These are phyloP conservation scores for Notolepis coatsorum DNA, from an alignment of 2,797 vertebrate species.

Conservation along the genomic window DNA sequence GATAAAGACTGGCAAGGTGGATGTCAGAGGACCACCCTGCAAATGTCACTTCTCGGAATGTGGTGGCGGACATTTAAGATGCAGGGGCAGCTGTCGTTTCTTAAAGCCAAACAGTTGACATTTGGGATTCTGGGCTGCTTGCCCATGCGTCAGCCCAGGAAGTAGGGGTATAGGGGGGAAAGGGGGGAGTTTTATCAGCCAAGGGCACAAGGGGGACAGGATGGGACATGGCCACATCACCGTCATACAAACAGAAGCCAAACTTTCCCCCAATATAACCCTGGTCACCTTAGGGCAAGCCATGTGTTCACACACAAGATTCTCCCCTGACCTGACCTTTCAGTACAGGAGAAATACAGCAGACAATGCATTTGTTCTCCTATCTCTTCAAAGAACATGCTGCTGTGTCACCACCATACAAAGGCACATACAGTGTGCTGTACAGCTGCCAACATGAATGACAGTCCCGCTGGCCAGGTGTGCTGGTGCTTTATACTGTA, in stretches of 20 bases:
- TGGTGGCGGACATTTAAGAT: constrained; percentile 69
- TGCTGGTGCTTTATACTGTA: no score
- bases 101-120: constrained; percentile 70
- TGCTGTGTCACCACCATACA: neutral
- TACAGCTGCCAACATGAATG: neutral
- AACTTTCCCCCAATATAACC: constrained; percentile 25
- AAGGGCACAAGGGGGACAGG: constrained; percentile 52
- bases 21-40: constrained; percentile 48
- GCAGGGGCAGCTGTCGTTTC: constrained; percentile 75
- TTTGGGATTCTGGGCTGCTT: constrained; percentile 63
- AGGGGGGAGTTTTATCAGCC: constrained; percentile 33
- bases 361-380: constrained; percentile 9
- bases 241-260: constrained; percentile 13
- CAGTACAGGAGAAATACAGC: constrained; percentile 27
- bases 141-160: constrained; percentile 46
- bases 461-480: no score
- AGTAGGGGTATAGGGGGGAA: constrained; percentile 31
- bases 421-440: neutral
- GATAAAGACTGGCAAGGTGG: constrained; percentile 47
- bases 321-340: neutral
- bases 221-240: constrained; percentile 1
- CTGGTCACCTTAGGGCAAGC: constrained; percentile 3
- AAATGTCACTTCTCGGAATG: constrained; percentile 81
- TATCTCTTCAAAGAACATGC: constrained; percentile 20
- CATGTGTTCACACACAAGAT: neutral